phyloP scores from a whole-genome alignment of 2,113 vertebrate genomes.

The Colinus virginianus region DNA sequence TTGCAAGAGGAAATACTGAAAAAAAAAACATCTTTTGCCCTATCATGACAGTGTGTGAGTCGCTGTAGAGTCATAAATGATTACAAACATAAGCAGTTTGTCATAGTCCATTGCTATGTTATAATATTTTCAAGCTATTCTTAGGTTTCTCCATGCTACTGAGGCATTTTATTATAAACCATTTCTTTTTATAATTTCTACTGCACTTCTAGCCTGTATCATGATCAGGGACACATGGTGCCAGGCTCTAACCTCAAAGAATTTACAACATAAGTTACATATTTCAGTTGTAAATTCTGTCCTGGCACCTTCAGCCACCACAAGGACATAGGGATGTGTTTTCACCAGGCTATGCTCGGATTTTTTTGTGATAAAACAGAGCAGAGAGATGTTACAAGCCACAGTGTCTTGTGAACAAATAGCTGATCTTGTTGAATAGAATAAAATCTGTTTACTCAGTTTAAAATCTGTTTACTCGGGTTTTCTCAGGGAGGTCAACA shows the following conservation, averaged over 20 bases:
- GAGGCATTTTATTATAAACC: neutral
- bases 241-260: neutral
- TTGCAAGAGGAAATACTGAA: neutral
- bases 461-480: neutral
- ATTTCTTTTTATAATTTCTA: neutral
- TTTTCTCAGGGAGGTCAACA: neutral
- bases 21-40: neutral
- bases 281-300: constrained; percentile 3
- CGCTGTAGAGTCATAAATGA: neutral
- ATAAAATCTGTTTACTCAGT: neutral
- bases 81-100: neutral
- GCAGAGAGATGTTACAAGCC: neutral
- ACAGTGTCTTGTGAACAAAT: neutral
- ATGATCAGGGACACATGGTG: neutral
- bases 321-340: fast-evolving
- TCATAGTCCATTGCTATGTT: neutral
- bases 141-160: neutral
- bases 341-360: neutral
- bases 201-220: neutral
- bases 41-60: neutral
- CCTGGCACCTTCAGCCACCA: neutral
- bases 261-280: neutral
- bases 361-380: neutral
- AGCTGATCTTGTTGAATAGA: neutral
- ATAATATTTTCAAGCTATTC: neutral